A percentile compares a stretch with the other conserved stretches of the same genome.
These are phyloP conservation scores for Sebastes taczanowskii DNA, from an alignment of 2,797 vertebrate species.

Conservation along the genomic window DNA sequence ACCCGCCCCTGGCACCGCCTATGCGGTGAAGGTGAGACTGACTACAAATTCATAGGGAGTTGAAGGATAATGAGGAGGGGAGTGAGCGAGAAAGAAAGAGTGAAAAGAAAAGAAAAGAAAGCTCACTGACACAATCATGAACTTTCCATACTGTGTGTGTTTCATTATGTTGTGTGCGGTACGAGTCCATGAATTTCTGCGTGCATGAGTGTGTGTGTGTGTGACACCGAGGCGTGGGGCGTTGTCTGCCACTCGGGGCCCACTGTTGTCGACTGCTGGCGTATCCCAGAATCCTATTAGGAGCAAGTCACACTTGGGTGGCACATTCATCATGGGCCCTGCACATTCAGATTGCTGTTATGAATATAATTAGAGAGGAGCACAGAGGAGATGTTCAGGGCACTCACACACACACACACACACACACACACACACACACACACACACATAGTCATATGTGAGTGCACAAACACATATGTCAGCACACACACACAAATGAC, in stretches of 20 bases:
- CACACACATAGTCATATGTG: slow-evolving; percentile 46
- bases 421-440: not conserved
- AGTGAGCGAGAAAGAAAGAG: slow-evolving; percentile 30
- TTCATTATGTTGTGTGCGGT: slow-evolving; percentile 3
- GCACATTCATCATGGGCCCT: slow-evolving; percentile 85
- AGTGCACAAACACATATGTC: slow-evolving; percentile 67
- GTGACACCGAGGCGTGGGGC: slow-evolving; percentile 52
- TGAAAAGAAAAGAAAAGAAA: slow-evolving; percentile 27
- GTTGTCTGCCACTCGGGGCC: slow-evolving; percentile 72
- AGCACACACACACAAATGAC: slow-evolving; percentile 21
- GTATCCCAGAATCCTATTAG: slow-evolving; percentile 82
- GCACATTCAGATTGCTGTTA: slow-evolving; percentile 86
- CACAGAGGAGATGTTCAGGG: slow-evolving; percentile 70
- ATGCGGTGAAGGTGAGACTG: slow-evolving; percentile 9
- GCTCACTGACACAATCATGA: slow-evolving; percentile 38
- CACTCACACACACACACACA: slow-evolving; percentile 29
- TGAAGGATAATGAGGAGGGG: slow-evolving; percentile 35
- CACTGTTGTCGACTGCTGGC: slow-evolving; percentile 68
- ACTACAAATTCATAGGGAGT: slow-evolving; percentile 23
- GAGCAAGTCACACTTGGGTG: slow-evolving; percentile 84
- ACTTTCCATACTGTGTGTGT: slow-evolving; percentile 30
- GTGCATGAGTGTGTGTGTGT: slow-evolving; percentile 24
- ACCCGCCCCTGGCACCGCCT: not conserved
- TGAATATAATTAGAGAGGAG: slow-evolving; percentile 85
- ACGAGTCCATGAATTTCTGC: slow-evolving; percentile 1